Conservation (phyloP, 2,797 vertebrate species). For the Remorina albescens region DNA sequence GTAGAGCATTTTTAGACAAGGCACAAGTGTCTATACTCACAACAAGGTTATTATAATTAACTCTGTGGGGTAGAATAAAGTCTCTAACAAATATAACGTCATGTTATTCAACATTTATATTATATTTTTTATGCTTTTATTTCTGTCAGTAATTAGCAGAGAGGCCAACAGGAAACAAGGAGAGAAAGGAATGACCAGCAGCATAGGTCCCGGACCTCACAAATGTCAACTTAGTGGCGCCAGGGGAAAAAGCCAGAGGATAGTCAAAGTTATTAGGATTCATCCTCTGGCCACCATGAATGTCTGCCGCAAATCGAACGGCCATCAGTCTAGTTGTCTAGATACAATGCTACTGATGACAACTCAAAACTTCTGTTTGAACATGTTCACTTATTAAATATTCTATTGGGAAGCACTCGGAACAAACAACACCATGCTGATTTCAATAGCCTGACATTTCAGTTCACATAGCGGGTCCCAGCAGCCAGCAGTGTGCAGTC, state of each 20-base stretch:
- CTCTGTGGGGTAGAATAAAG: not conserved
- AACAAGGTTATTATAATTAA: not conserved
- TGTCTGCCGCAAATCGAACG: no score
- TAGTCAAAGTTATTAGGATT: no score
- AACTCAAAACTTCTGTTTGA: conserved; percentile 12
- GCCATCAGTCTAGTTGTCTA: not conserved
- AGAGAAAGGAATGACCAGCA: no score
- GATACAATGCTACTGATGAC: conserved; percentile 1
- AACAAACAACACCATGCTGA: conserved; percentile 51
- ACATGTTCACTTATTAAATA: conserved; percentile 20
- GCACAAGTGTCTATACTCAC: not conserved
- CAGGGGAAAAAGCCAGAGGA: not conserved
- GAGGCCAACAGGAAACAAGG: no score
- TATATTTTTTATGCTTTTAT: no score
- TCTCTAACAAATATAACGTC: not conserved
- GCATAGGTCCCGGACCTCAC: no score
- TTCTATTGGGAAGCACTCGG: conserved; percentile 1
- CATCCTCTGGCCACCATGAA: not conserved
- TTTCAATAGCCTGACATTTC: conserved; percentile 67
- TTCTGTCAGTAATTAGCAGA: no score
- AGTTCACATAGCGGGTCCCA: conserved; percentile 33
- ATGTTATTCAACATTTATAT: no score
- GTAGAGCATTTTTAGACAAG: not conserved
- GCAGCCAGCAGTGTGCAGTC: conserved; percentile 32
- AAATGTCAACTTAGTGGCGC: not conserved